Percentiles rank a stretch among this genome's conserved stretches.
Conservation (phyloP, 2,888 invertebrate species). For the Phytoseiulus persimilis region DNA sequence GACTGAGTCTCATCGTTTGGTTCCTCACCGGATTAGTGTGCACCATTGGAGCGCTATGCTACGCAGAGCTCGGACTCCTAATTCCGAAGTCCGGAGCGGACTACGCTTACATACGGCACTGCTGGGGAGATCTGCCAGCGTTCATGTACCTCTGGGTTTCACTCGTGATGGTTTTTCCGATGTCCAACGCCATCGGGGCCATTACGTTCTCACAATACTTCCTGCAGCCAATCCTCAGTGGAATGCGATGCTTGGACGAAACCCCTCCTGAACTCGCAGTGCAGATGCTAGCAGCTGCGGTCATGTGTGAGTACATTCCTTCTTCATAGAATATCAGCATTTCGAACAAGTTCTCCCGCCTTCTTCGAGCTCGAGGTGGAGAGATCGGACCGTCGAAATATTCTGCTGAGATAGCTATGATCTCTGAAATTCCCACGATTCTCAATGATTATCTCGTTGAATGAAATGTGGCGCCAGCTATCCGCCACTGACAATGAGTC, state of each 20-base stretch:
- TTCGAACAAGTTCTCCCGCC: too few relatives aligned
- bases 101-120: conserved; percentile 88
- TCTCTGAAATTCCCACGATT: too few relatives aligned
- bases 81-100: conserved; percentile 92
- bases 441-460: too few relatives aligned
- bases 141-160: conserved; percentile 97
- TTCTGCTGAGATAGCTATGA: too few relatives aligned
- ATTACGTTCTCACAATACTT: conserved; percentile 85
- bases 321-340: too few relatives aligned
- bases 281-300: conserved; percentile 67
- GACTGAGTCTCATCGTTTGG: conserved; percentile 81
- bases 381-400: too few relatives aligned
- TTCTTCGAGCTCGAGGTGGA: too few relatives aligned
- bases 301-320: conserved; percentile 51
- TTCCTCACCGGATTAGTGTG: conserved; percentile 75
- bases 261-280: conserved; percentile 62
- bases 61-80: conserved; percentile 83
- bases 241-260: conserved; percentile 54
- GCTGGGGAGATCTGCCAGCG: conserved; percentile 80
- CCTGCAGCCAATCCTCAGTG: conserved; percentile 70
- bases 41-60: conserved; percentile 86
- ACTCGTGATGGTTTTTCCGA: conserved; percentile 69
- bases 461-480: too few relatives aligned
- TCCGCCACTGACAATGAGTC: too few relatives aligned
- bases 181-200: conserved; percentile 76